phyloP scores from a whole-genome alignment of 2,797 vertebrate species.

The Masticophis lateralis region DNA sequence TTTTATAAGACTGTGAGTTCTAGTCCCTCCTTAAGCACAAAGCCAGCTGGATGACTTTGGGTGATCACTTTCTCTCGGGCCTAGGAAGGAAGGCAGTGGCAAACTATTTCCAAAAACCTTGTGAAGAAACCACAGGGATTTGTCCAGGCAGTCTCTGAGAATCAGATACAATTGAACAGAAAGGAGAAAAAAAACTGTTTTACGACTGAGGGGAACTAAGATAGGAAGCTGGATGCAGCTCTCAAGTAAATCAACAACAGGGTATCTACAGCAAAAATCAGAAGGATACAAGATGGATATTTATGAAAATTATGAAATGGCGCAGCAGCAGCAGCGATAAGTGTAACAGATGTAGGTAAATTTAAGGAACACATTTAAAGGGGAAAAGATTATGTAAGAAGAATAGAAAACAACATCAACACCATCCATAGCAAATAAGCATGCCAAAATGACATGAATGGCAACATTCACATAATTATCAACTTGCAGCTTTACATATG shows the following conservation, averaged over 20 bases:
- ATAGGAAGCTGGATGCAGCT: not conserved
- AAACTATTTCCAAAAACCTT: no score
- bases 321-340: not conserved
- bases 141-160: no score
- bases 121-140: no score
- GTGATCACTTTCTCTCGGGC: no score
- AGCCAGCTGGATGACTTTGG: no score
- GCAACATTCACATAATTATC: not conserved
- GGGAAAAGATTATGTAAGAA: not conserved
- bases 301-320: not conserved
- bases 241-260: not conserved
- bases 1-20: no score
- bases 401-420: not conserved
- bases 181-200: not conserved
- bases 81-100: no score
- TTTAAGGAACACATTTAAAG: not conserved
- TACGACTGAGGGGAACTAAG: not conserved
- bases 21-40: no score
- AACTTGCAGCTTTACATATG: not conserved
- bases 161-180: no score
- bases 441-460: not conserved
- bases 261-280: not conserved
- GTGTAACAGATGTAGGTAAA: not conserved
- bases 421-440: not conserved
- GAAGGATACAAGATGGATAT: not conserved